Base-by-base conservation (phyloP, 2,113 vertebrate species). In the Amphiprion ocellaris region DNA sequence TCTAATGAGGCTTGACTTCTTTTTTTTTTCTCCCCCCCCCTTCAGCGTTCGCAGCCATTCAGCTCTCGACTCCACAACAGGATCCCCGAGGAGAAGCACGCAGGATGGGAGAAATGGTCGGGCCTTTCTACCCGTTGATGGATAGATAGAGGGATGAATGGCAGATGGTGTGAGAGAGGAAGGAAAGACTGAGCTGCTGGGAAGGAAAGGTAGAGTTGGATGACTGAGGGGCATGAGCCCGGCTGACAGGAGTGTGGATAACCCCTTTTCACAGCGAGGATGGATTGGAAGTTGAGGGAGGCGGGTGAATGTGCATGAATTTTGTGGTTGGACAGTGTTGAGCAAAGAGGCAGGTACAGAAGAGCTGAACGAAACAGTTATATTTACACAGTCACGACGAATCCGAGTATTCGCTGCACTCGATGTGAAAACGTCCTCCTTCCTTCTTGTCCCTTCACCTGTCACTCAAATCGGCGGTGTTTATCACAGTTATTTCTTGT, bases 1-100 rank as follows among this genome's bases (percentile, higher is more conserved):
- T 91, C 95, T 97, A 96, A 97, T 96, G 96, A 98, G 96, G 95
- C 97, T 95, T 96, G 97, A 97, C 97, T 96, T 92, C 94, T 94
- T 94, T 68, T 54, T 23, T 28, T 14, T 14, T 21, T 50, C 10
- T 33, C 9, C 16, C 8, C 7, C 7, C 24, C n/a, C 66, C 65
- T 63, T 81, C 67, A 93, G 90, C 92, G 80, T 93, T 93, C 90
- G 11, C 66, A 82, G 74, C 72, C 84, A 92, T 94, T 94, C 93
- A 86, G 52, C 90, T 79, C 91, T 91, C 87, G 86, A 92, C 94
- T 92, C 90, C 41, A 91, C 92, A 90, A 92, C 92, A 94, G 93
- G 93, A 94, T 97, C 96, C 96, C 96, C 88, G 84, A 96, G 96
- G 96, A 95, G 71, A 85, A 88, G 86, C 67, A n/a, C 12, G 33